Percentiles rank a stretch among this genome's conserved stretches.
Evolutionary conservation across 1,140 invertebrate species (phyloP).

Genomic region (Pinna nobilis): DNA sequence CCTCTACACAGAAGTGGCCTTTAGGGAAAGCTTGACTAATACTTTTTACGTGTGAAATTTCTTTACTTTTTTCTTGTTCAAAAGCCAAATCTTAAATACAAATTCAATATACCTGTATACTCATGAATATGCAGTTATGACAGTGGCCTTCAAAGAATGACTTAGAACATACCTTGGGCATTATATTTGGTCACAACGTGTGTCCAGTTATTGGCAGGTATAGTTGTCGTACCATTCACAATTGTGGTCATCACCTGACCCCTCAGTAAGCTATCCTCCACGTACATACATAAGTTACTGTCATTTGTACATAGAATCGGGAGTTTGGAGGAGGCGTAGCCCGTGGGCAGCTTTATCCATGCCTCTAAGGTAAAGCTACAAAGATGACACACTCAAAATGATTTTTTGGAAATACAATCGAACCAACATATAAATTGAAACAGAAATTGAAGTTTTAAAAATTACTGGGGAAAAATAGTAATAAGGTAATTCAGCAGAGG

Average conservation of each 20-base stretch:
- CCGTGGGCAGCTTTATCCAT: conserved; percentile 42
- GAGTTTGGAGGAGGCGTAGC: conserved; percentile 23
- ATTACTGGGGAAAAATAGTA: too few relatives aligned
- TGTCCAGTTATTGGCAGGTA: conserved; percentile 37
- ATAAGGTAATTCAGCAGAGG: too few relatives aligned
- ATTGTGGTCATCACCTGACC: conserved; percentile 16
- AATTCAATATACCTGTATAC: background rate
- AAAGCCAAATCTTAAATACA: background rate
- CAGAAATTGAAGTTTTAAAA: too few relatives aligned
- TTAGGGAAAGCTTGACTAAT: too few relatives aligned
- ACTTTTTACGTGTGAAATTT: too few relatives aligned
- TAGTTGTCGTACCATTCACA: conserved; percentile 27
- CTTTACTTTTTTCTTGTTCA: background rate
- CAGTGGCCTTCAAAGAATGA: too few relatives aligned
- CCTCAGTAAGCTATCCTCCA: conserved; percentile 41
- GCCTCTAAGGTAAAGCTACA: conserved; percentile 58
- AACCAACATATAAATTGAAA: too few relatives aligned
- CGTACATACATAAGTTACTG: conserved; percentile 44
- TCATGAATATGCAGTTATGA: background rate
- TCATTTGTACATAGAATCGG: conserved; percentile 50
- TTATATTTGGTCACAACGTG: conserved; percentile 44
- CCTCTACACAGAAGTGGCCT: too few relatives aligned
- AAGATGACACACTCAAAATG: conserved; percentile 3
- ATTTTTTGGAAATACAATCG: background rate
- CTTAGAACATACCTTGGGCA: conserved; percentile 37